Base-by-base conservation (phyloP, 1,140 invertebrate species). In the Diorhabda carinulata region DNA sequence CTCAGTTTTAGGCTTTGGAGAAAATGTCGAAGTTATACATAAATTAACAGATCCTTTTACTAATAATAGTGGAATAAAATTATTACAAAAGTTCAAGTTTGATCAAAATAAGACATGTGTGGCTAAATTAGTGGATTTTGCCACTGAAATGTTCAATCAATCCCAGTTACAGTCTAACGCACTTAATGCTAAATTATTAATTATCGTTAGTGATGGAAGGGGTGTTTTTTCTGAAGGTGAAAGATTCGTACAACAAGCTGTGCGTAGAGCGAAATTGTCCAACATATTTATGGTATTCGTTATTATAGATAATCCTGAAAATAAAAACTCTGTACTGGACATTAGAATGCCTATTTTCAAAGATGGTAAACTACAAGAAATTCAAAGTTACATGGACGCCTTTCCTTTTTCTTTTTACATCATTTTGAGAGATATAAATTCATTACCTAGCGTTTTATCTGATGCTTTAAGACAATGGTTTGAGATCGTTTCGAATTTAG, bases 331-430 rank as follows among this genome's bases (percentile, higher is more conserved):
- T 2, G 95, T 99, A 77, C 85, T 98, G 76, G 96, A 98, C 77
- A 95, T 98, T 71, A 86, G 89, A 73, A 86, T 89, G 74, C 89
- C 93, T 9, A 79, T 91, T 5, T 91, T 96, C 75, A 86, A 87
- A 78, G 83, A 86, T 71, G 83, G 87, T 70, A 83, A 91, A 83
- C 75, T 87, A 7, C 77, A 85, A 57, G 83, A 83, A 59, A 87
- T 92, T 70, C 82, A 88, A 76, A 87, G 88, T 8, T 98, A 98
- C 80, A 90, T 99, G 86, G 96, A 98, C 74, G 87, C 86, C 70
- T 99, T 99, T 82, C 98, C 98, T 4, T 99, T 99, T 80, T 96
- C 97, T n/a, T 99, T 97, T 84, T 99, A 99, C 81, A 87, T 99
- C 41, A 93, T 99, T 74, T 85, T 99, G 4, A 83, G 93, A 66